These are phyloP conservation scores for Uloborus plumipes DNA, from an alignment of 2,888 invertebrate genomes.

Conservation along the genomic window DNA sequence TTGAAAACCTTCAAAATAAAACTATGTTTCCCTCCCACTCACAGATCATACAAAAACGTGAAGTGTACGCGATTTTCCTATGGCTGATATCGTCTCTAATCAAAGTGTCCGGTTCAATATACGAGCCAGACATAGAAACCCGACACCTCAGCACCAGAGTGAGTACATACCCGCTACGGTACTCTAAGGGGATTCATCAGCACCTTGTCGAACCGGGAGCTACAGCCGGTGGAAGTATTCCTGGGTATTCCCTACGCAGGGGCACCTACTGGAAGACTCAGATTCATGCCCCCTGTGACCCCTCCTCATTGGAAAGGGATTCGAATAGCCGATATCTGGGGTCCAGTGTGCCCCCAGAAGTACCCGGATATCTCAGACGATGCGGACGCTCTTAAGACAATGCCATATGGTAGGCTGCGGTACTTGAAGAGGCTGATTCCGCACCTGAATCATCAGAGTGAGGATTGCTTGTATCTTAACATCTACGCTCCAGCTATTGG, in stretches of 20 bases:
- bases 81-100: too few species aligned
- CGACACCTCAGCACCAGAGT: slow-evolving; percentile 75
- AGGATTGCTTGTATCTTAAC: slow-evolving; percentile 97
- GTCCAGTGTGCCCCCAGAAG: slow-evolving; percentile 83
- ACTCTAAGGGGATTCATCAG: slow-evolving; percentile 78
- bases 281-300: slow-evolving; percentile 95
- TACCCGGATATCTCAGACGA: slow-evolving; percentile 79
- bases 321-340: slow-evolving; percentile 81
- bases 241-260: slow-evolving; percentile 90
- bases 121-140: slow-evolving; percentile 32
- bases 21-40: too few species aligned
- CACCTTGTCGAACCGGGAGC: slow-evolving; percentile 69
- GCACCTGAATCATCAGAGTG: slow-evolving; percentile 90
- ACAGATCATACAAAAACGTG: too few species aligned
- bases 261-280: slow-evolving; percentile 86
- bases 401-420: slow-evolving; percentile 92
- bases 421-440: slow-evolving; percentile 88
- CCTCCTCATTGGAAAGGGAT: slow-evolving; percentile 82
- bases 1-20: too few species aligned
- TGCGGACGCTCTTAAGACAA: slow-evolving; percentile 84
- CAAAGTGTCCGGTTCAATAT: too few species aligned
- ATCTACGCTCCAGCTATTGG: slow-evolving; percentile 95
- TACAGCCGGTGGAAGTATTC: slow-evolving; percentile 75
- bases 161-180: slow-evolving; percentile 88
- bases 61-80: too few species aligned